These are phyloP conservation scores for Pollimyrus isidori DNA, from an alignment of 2,113 vertebrate species.

Conservation along the genomic window DNA sequence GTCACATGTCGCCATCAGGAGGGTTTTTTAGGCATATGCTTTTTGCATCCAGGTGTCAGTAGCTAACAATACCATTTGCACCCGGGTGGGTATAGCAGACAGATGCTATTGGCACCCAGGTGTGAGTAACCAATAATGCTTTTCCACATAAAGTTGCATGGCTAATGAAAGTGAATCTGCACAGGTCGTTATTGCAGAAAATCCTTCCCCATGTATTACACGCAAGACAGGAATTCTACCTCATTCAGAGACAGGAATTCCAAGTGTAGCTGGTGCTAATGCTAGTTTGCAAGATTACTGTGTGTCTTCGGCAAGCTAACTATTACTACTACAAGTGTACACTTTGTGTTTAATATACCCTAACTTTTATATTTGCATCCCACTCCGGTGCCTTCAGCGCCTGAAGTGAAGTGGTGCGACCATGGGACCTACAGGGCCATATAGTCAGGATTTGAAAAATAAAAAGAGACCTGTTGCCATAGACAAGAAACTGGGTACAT, in stretches of 20 bases:
- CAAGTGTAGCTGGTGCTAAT: neutral
- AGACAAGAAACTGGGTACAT: neutral
- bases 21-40: neutral
- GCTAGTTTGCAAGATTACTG: neutral
- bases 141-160: neutral
- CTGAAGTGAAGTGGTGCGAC: neutral
- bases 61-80: neutral
- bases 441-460: neutral
- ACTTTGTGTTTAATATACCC: neutral
- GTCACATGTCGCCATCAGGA: neutral
- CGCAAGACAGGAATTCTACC: neutral
- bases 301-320: neutral
- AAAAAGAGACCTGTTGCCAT: neutral
- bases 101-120: neutral
- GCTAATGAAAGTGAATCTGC: neutral
- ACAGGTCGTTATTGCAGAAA: neutral
- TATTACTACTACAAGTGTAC: neutral
- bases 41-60: neutral
- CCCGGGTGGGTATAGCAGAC: neutral
- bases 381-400: neutral
- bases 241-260: neutral
- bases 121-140: neutral
- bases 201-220: neutral
- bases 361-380: neutral
- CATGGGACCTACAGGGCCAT: neutral